Conservation (phyloP, 2,888 invertebrate genomes). For the Noctua comes region DNA sequence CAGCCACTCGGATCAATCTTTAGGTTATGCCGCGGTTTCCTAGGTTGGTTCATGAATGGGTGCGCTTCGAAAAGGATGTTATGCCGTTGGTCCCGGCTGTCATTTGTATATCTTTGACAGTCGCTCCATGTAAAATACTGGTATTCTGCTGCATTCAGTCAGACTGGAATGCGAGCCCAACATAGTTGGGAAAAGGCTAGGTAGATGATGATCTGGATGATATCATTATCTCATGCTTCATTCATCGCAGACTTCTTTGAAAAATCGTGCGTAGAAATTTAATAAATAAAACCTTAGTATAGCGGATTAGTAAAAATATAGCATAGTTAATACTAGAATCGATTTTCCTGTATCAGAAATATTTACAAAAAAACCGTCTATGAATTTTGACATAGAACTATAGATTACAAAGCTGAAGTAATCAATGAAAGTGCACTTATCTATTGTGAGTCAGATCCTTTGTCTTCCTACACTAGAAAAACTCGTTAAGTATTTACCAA, state of each 20-base stretch:
- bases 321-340: no score
- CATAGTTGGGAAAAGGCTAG: neutral
- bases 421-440: slow-evolving; percentile 15
- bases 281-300: neutral
- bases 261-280: neutral
- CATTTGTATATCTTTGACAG: neutral
- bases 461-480: neutral
- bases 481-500: slow-evolving; percentile 2
- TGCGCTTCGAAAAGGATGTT: neutral
- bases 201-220: neutral
- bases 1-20: neutral
- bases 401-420: slow-evolving; percentile 8
- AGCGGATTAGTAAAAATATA: neutral
- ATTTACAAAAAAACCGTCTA: no score
- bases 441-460: neutral
- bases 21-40: neutral
- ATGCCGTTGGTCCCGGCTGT: neutral
- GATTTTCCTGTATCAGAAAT: no score
- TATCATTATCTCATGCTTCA: neutral
- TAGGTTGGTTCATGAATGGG: neutral
- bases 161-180: neutral
- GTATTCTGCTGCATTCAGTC: neutral
- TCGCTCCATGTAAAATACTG: neutral
- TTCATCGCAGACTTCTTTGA: no score
- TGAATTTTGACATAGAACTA: neutral